These are phyloP conservation scores for Acanthopleura granulata DNA, from an alignment of 2,888 invertebrate genomes.

Conservation along the genomic window DNA sequence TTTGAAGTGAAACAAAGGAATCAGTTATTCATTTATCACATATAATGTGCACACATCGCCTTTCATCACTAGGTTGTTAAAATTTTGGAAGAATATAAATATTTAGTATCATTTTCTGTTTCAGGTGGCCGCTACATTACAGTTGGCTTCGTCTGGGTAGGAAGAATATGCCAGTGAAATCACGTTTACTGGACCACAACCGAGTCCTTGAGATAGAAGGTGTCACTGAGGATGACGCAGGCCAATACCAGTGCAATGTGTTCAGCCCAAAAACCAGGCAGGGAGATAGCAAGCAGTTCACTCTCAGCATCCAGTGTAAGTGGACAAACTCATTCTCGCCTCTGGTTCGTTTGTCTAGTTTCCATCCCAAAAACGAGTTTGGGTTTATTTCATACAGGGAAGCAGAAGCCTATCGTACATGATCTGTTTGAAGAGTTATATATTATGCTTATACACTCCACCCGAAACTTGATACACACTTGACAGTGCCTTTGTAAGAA, in stretches of 20 bases:
- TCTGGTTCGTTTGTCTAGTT: too few relatives aligned
- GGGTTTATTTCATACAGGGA: too few relatives aligned
- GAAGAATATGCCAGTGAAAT: constrained; percentile 74
- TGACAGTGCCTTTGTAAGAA: too few relatives aligned
- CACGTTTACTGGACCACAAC: constrained; percentile 82
- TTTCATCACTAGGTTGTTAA: too few relatives aligned
- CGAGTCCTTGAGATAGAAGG: constrained; percentile 87
- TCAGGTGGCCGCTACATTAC: constrained; percentile 48
- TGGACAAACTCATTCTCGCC: neutral
- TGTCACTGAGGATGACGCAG: constrained; percentile 92
- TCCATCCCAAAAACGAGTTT: too few relatives aligned
- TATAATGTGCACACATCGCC: too few relatives aligned
- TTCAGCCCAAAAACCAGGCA: constrained; percentile 25
- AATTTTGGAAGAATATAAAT: neutral
- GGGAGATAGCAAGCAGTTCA: neutral
- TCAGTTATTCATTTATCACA: too few relatives aligned
- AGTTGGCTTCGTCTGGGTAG: constrained; percentile 41
- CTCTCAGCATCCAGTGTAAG: constrained; percentile 8
- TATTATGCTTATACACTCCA: too few relatives aligned
- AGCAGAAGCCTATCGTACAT: too few relatives aligned
- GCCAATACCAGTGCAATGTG: constrained; percentile 90
- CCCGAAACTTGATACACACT: too few relatives aligned
- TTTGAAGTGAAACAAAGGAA: too few relatives aligned
- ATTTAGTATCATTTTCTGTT: constrained; percentile 1
- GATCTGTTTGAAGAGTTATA: too few relatives aligned